phyloP scores from a whole-genome alignment of 2,113 vertebrate genomes.

The Carassius auratus region DNA sequence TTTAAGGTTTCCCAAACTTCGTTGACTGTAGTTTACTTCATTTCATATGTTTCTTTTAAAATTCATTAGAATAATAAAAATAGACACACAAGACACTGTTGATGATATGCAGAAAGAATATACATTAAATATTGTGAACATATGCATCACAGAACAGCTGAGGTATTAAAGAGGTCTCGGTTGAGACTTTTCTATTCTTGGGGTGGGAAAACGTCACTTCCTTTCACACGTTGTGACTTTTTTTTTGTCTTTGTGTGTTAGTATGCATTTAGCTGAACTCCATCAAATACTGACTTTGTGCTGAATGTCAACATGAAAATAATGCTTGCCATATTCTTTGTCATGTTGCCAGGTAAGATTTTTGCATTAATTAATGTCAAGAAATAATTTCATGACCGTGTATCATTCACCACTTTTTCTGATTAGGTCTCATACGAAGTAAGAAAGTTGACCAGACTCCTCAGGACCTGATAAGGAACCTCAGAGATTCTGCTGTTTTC shows the following conservation, averaged over 20 bases:
- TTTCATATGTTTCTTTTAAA: neutral
- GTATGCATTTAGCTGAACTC: no score
- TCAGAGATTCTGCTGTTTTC: conserved; percentile 11
- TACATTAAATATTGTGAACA: neutral
- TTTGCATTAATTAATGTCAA: neutral
- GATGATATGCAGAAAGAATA: neutral
- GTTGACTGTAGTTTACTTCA: neutral
- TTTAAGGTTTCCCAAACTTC: neutral
- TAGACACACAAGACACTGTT: neutral
- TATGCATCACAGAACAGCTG: no score
- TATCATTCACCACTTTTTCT: neutral
- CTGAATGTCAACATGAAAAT: neutral
- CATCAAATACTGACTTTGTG: neutral
- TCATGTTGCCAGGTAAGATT: conserved; percentile 34
- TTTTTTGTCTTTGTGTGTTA: neutral
- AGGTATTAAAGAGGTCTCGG: neutral
- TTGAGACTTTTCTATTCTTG: neutral
- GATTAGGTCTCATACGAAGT: neutral
- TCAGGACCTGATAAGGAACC: neutral
- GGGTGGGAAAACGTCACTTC: neutral
- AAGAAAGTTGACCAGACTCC: conserved; percentile 5
- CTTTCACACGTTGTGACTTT: neutral
- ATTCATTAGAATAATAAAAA: neutral
- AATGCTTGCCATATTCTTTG: neutral
- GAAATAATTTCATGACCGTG: neutral